These are phyloP conservation scores for Trichoplusia ni DNA, from an alignment of 1,140 invertebrate genomes.

Conservation along the genomic window DNA sequence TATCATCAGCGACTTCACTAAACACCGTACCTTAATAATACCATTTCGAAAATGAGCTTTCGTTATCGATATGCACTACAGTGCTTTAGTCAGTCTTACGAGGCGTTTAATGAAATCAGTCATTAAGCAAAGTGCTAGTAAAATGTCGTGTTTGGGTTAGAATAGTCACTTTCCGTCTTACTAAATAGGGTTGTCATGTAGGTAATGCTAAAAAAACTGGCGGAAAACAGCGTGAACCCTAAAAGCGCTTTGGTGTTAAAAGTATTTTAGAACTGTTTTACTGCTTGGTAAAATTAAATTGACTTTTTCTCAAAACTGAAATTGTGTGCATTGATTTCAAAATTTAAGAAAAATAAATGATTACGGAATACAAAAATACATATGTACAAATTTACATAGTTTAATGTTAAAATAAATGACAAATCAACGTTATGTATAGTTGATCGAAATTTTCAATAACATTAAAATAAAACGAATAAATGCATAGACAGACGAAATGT, in stretches of 20 bases:
- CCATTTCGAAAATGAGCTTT: conserved; percentile 49
- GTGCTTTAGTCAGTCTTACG: conserved; percentile 42
- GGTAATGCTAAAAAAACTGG: neutral
- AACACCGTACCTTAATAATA: conserved; percentile 33
- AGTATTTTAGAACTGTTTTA: no score
- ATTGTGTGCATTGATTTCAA: no score
- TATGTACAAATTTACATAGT: no score
- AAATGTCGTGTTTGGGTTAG: conserved; percentile 50
- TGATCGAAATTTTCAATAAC: no score
- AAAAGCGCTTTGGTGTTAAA: neutral
- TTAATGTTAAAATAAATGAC: no score
- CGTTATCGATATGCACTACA: conserved; percentile 56
- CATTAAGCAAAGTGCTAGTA: conserved; percentile 68
- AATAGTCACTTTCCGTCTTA: conserved; percentile 34
- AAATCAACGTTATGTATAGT: no score
- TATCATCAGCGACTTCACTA: neutral
- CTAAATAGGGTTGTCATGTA: conserved; percentile 6
- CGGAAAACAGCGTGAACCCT: neutral
- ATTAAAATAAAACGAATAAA: no score
- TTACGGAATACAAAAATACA: no score
- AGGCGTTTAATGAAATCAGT: conserved; percentile 68
- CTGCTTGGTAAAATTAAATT: no score
- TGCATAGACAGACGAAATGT: no score
- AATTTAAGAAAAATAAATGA: no score
- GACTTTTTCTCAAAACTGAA: no score